Evolutionary conservation across 2,797 vertebrate genomes (phyloP).

Genomic region (Phoeniculus purpureus): DNA sequence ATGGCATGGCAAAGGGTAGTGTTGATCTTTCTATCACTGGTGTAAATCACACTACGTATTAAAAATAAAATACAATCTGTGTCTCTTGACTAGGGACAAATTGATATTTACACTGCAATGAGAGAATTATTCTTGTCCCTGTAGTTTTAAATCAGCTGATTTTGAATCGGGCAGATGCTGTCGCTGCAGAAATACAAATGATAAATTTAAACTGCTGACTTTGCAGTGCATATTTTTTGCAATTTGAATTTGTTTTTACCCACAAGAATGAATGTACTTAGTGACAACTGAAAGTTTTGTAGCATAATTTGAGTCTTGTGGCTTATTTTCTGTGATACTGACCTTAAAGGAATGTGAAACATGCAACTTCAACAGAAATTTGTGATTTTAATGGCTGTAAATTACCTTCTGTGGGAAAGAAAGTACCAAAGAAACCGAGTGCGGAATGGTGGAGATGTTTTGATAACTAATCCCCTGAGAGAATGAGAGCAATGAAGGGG

Average conservation of each 20-base stretch:
- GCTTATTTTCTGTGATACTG: slow-evolving; percentile 19
- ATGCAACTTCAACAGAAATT: background rate
- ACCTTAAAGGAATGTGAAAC: slow-evolving; percentile 48
- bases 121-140: background rate
- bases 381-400: background rate
- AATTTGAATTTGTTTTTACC: background rate
- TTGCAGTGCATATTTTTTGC: background rate
- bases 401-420: background rate
- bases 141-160: slow-evolving; percentile 7
- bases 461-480: background rate
- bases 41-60: background rate
- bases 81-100: background rate
- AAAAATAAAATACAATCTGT: background rate
- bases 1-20: background rate
- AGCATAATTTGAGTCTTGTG: background rate
- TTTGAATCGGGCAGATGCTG: background rate
- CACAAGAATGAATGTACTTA: slow-evolving; percentile 2
- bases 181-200: background rate
- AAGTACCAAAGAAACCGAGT: background rate
- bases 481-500: background rate
- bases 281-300: background rate
- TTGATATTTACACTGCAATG: background rate
- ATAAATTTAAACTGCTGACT: background rate
- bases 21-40: background rate
- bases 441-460: background rate